These are phyloP conservation scores for Arbacia lixula DNA, from an alignment of 53 echinoderm and acorn worm genomes.

Conservation along the genomic window DNA sequence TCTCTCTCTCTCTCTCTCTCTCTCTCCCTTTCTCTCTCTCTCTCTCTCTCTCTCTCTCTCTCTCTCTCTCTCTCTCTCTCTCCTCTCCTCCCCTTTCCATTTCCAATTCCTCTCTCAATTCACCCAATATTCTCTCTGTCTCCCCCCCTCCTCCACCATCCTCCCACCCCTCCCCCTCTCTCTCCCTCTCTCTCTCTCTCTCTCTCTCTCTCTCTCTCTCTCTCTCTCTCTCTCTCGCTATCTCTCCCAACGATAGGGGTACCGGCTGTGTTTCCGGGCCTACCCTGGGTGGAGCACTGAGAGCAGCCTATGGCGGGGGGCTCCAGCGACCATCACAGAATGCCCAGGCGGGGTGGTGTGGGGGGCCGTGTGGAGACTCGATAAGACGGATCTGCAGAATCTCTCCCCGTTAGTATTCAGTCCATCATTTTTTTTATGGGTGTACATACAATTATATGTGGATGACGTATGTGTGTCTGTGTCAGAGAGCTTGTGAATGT, in stretches of 20 bases:
- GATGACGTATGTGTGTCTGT: no score
- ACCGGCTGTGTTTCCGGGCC: slow-evolving; percentile 18
- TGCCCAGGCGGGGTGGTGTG: slow-evolving; percentile 54
- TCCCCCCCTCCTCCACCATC: no score
- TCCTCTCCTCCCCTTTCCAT: no score
- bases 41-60: background rate
- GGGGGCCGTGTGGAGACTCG: slow-evolving; percentile 68
- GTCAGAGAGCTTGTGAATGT: no score
- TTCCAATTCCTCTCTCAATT: no score
- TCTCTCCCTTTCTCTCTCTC: background rate
- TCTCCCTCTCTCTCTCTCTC: no score
- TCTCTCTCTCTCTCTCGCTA: no score
- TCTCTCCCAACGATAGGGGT: slow-evolving; percentile 41
- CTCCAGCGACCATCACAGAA: slow-evolving; percentile 46
- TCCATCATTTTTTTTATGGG: no score
- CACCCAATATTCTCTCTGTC: no score
- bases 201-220: no score
- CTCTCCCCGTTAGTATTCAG: slow-evolving; percentile 55
- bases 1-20: background rate
- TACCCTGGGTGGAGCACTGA: slow-evolving; percentile 11
- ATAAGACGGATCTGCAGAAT: slow-evolving; percentile 14
- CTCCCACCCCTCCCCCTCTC: no score
- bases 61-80: background rate
- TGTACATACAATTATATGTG: no score
- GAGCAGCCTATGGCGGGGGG: slow-evolving; percentile 61